Percentiles rank a stretch among this genome's conserved stretches.
These are phyloP conservation scores for Equus przewalskii DNA, from an alignment of 2,113 vertebrate genomes.

Conservation along the genomic window DNA sequence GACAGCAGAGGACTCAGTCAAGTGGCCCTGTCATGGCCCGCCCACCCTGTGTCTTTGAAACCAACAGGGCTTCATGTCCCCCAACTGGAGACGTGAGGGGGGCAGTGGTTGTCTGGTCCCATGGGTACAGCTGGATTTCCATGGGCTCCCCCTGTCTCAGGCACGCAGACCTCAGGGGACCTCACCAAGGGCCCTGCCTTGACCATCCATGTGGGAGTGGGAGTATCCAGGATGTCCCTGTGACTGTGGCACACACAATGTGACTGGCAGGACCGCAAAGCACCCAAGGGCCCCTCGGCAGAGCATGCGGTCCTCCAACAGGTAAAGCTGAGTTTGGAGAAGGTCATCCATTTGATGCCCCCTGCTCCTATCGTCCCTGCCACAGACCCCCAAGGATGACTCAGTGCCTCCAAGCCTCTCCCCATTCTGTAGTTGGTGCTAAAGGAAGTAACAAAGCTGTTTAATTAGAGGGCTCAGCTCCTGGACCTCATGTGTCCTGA, in stretches of 20 bases:
- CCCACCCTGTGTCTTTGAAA: background rate
- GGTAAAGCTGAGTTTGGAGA: background rate
- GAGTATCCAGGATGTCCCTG: background rate
- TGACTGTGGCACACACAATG: accelerated
- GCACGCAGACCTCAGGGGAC: background rate
- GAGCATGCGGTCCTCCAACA: background rate
- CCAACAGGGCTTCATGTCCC: background rate
- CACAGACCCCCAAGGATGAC: background rate
- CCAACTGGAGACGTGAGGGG: background rate
- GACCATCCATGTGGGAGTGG: background rate
- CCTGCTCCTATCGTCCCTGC: background rate
- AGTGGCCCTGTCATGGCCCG: accelerated
- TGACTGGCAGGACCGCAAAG: background rate
- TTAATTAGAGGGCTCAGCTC: background rate
- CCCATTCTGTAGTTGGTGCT: background rate
- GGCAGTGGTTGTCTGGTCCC: background rate
- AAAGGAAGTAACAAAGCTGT: background rate
- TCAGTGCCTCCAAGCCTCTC: background rate
- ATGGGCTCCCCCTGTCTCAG: background rate
- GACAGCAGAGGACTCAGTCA: background rate
- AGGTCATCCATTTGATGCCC: background rate
- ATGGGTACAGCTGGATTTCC: background rate
- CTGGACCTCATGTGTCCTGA: background rate
- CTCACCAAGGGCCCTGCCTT: background rate
- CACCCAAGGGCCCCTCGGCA: no score